Evolutionary conservation across 2,888 invertebrate genomes (phyloP).

Genomic region (Drosophila recens): DNA sequence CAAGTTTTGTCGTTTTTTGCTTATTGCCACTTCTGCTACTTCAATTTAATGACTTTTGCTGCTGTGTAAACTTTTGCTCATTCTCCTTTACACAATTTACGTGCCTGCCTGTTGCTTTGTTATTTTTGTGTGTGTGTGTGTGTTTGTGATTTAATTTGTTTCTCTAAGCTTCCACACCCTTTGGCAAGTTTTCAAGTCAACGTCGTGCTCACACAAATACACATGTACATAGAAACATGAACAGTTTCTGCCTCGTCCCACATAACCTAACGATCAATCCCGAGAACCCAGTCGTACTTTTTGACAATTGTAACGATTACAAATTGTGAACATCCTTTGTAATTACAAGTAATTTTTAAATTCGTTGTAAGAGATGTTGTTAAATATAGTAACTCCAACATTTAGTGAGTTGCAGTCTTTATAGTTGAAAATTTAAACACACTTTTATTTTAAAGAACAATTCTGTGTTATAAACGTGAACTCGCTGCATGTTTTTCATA

Average conservation of each 20-base stretch:
- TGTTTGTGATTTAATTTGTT: conserved; percentile 36
- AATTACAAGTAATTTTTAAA: background rate
- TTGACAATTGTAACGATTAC: background rate
- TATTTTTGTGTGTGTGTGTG: conserved; percentile 13
- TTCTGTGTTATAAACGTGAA: background rate
- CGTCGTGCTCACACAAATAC: conserved; percentile 25
- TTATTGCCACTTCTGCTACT: conserved; percentile 32
- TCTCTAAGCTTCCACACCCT: conserved; percentile 68
- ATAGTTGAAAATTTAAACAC: background rate
- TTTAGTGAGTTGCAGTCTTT: background rate
- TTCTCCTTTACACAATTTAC: conserved; percentile 59
- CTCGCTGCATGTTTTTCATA: conserved; percentile 12
- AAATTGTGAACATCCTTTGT: background rate
- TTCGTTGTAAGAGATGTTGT: background rate
- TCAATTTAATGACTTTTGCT: conserved; percentile 56
- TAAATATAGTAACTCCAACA: no score
- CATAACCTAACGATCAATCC: conserved; percentile 18
- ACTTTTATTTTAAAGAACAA: background rate
- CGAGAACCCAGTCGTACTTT: conserved; percentile 6
- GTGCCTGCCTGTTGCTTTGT: conserved; percentile 43
- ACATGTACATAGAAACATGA: conserved; percentile 8
- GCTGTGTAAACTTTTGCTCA: conserved; percentile 57
- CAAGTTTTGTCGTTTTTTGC: conserved; percentile 27
- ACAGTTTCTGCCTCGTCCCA: conserved; percentile 21
- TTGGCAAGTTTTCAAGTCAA: conserved; percentile 66